Percentiles rank a stretch among this genome's conserved stretches.
phyloP scores from a whole-genome alignment of 2,888 invertebrate genomes.

The Diloba caeruleocephala region DNA sequence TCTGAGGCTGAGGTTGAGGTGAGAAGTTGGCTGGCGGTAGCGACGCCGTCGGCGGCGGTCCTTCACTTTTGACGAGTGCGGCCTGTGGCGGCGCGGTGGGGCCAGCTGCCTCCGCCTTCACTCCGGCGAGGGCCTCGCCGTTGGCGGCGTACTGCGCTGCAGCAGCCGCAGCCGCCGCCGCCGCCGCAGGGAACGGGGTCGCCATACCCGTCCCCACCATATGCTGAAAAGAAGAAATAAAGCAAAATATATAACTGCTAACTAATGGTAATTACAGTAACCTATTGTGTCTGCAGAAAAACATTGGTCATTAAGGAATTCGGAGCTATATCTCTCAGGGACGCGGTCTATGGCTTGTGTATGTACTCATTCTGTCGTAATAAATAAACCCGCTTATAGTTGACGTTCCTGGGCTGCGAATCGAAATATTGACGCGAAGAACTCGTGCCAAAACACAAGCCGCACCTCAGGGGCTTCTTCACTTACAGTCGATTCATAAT shows the following conservation, averaged over 20 bases:
- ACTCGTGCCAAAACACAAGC: conserved; percentile 79
- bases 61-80: conserved; percentile 88
- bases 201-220: conserved; percentile 98
- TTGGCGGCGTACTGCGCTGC: conserved; percentile 89
- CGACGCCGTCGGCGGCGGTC: conserved; percentile 81
- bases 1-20: conserved; percentile 80
- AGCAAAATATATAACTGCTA: conserved; percentile 23
- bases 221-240: conserved; percentile 91
- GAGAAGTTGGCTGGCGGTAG: conserved; percentile 84
- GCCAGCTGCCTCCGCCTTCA: conserved; percentile 82
- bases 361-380: conserved; percentile 81
- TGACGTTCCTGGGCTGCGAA: conserved; percentile 85
- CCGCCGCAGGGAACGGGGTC: conserved; percentile 92
- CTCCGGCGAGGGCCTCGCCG: conserved; percentile 87
- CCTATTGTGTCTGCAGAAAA: conserved; percentile 55
- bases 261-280: conserved; percentile 4
- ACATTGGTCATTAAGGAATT: conserved; percentile 63
- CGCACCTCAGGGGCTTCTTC: conserved; percentile 54
- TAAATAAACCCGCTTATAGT: conserved; percentile 80
- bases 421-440: conserved; percentile 83
- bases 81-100: conserved; percentile 78
- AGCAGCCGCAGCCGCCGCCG: conserved; percentile 90
- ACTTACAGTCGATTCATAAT: conserved; percentile 29
- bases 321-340: conserved; percentile 69
- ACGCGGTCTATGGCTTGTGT: conserved; percentile 66